Base-by-base conservation (phyloP, 2,113 vertebrate genomes). In the Plecotus auritus region DNA sequence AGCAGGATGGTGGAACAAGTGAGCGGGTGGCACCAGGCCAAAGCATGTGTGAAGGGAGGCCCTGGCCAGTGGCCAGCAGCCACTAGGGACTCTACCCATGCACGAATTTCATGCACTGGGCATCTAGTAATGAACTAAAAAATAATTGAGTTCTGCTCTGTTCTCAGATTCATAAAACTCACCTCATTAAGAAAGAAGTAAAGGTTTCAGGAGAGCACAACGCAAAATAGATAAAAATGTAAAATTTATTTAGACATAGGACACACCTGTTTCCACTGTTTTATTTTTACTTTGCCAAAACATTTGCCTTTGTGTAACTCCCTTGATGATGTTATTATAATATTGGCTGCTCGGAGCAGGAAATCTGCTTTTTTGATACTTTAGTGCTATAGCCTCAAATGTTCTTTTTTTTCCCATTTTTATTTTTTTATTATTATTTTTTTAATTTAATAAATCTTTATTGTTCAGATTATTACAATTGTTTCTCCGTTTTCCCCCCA, bases 161-260 rank as follows among this genome's bases (percentile, higher is more conserved):
- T 72, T 93, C 28, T 37, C 54, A 81, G 17, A 42, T 88, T 93
- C 59, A 72, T 76, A 91, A 91, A 94, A 91, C 13, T 97, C 45
- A 84, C 32, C 16, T 94, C 47, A 64, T 96, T 96, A 96, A 92
- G 70, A 90, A 76, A 88, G 9, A 95, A 86, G 28, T 82, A 67
- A 84, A 87, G 6, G 1, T 70, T 93, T 95, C 23, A 85, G 93
- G 83, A 93, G 89, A 95, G 54, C n/a, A 89, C 64, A 93, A 84
- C 72, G 20, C 61, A 64, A 77, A 90, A 26, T 1, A 23, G 8
- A 88, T 70, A n/a, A 69, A 51, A 93, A 67, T n/a, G 35, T 61
- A 61, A 85, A 89, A 88, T 64, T 73, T 90, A 61, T 76, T 91
- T 93, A 81, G 49, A 28, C 37, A 73, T 23, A 91, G 9, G 47